A percentile compares a stretch with the other conserved stretches of the same genome.
phyloP scores from a whole-genome alignment of 2,797 vertebrate species.

The Arvicola amphibius region DNA sequence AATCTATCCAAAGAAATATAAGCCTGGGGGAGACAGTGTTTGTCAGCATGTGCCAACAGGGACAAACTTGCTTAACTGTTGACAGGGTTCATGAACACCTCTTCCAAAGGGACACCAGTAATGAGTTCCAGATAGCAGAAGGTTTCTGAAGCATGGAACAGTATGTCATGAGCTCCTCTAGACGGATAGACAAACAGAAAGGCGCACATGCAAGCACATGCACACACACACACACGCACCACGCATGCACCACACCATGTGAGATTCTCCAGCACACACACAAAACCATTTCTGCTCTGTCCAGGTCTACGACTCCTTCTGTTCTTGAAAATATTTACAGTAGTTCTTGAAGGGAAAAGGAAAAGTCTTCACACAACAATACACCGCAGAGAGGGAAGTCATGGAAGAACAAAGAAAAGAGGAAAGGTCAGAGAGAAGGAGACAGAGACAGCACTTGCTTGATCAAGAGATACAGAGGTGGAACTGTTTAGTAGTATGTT shows the following conservation, averaged over 20 bases:
- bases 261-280: neutral
- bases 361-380: neutral
- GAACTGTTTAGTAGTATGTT: neutral
- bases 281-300: slow-evolving; percentile 13
- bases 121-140: neutral
- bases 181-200: neutral
- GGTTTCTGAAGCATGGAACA: neutral
- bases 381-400: neutral
- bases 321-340: neutral
- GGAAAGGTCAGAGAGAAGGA: neutral
- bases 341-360: neutral
- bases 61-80: slow-evolving; percentile 54
- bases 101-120: slow-evolving; percentile 40
- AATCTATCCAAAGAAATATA: slow-evolving; percentile 17
- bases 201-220: rapidly evolving
- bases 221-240: neutral
- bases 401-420: neutral
- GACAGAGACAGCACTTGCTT: neutral
- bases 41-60: slow-evolving; percentile 32
- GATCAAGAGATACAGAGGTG: neutral
- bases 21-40: neutral
- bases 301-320: neutral
- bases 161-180: neutral
- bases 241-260: neutral
- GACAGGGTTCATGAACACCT: neutral